Percentiles rank a stretch among this genome's conserved stretches.
These are phyloP conservation scores for Plectus sambesii DNA, from an alignment of 1,140 invertebrate genomes.

Conservation along the genomic window DNA sequence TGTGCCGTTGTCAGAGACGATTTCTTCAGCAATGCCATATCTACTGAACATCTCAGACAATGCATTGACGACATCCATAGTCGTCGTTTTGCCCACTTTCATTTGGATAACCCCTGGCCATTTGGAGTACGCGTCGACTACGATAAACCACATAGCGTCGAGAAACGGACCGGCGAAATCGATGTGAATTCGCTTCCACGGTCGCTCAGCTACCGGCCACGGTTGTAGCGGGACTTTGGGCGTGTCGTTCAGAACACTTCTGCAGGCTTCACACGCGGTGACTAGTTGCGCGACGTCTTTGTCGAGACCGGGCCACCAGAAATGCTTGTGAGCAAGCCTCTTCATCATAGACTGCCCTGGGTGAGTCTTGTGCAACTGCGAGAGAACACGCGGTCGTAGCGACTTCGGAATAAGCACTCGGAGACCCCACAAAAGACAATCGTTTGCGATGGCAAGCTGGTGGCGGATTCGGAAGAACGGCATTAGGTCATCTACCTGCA, in stretches of 20 bases:
- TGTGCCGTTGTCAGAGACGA: conserved; percentile 46
- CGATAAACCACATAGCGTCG: conserved; percentile 41
- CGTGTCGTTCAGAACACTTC: conserved; percentile 14
- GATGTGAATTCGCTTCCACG: conserved; percentile 44
- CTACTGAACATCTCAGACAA: no score
- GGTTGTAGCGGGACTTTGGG: conserved; percentile 16
- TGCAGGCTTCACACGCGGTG: conserved; percentile 48
- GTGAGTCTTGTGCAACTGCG: conserved; percentile 38
- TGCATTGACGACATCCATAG: no score
- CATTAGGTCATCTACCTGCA: no score
- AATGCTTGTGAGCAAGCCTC: conserved; percentile 30
- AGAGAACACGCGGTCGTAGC: no score
- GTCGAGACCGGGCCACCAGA: conserved; percentile 52
- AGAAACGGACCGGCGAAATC: conserved; percentile 48
- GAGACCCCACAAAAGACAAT: no score
- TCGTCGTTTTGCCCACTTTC: no score
- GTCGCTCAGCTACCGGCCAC: conserved; percentile 25
- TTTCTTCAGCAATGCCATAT: no score
- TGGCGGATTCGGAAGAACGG: no score
- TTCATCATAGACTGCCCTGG: conserved; percentile 44
- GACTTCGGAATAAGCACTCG: no score
- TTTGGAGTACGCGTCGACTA: conserved; percentile 50
- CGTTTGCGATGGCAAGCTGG: no score
- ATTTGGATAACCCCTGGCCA: conserved; percentile 49
- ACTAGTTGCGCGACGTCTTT: conserved; percentile 47